phyloP scores from a whole-genome alignment of 2,797 vertebrate species.

The Danionella dracula region DNA sequence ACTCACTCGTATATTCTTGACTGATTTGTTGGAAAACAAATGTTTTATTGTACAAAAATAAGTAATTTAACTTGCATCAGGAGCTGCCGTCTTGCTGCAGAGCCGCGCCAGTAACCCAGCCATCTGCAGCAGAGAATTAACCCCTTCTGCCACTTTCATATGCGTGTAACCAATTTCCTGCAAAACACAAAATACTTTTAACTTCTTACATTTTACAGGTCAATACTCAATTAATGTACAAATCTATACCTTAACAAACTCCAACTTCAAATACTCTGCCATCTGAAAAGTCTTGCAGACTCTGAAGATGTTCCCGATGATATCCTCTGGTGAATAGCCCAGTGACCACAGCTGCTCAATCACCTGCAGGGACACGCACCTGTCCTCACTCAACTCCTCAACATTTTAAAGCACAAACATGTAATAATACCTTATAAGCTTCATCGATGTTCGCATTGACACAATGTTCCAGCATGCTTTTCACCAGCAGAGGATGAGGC shows the following conservation, averaged over 20 bases:
- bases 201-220: too few relatives aligned
- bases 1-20: too few relatives aligned
- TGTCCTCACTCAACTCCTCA: not conserved
- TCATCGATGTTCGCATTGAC: slow-evolving; percentile 80
- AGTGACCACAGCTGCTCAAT: slow-evolving; percentile 91
- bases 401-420: too few relatives aligned
- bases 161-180: slow-evolving; percentile 97
- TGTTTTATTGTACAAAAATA: too few relatives aligned
- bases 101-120: slow-evolving; percentile 87
- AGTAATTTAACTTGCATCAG: slow-evolving; percentile 70
- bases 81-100: slow-evolving; percentile 84
- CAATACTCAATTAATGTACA: too few relatives aligned
- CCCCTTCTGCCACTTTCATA: slow-evolving; percentile 88
- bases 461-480: slow-evolving; percentile 92
- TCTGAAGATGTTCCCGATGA: slow-evolving; percentile 94
- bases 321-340: slow-evolving; percentile 93
- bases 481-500: slow-evolving; percentile 92
- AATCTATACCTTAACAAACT: slow-evolving; percentile 87
- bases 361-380: slow-evolving; percentile 61
- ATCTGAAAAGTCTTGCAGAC: slow-evolving; percentile 96
- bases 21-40: too few relatives aligned
- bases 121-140: slow-evolving; percentile 93
- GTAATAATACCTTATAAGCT: slow-evolving; percentile 78
- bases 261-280: slow-evolving; percentile 93
- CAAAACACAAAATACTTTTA: not conserved